Conservation (phyloP, 2,888 invertebrate species). For the Amphipyra berbera region DNA sequence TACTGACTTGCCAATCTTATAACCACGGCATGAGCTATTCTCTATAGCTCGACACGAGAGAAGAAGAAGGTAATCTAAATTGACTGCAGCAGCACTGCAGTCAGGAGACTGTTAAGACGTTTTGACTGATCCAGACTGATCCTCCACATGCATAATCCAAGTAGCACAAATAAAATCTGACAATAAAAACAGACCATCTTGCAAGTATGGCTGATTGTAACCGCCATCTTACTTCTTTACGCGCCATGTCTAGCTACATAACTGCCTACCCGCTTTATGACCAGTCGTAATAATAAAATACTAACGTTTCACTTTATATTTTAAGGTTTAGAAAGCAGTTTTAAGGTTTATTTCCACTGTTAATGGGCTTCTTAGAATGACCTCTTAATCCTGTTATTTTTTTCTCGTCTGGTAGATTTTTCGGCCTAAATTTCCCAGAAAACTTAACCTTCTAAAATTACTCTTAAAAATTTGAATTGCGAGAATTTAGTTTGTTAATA, state of each 20-base stretch:
- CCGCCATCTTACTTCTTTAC: constrained; percentile 52
- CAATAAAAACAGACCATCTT: constrained; percentile 54
- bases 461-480: too few relatives aligned
- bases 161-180: constrained; percentile 41
- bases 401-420: constrained; percentile 5
- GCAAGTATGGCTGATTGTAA: constrained; percentile 35
- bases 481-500: too few relatives aligned
- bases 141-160: constrained; percentile 1
- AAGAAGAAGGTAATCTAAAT: too few relatives aligned
- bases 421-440: background rate
- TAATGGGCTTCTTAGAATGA: constrained; percentile 12
- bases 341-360: constrained; percentile 21
- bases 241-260: constrained; percentile 15
- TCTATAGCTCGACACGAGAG: too few relatives aligned
- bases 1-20: too few relatives aligned
- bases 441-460: too few relatives aligned
- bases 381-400: constrained; percentile 15
- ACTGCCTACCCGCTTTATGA: constrained; percentile 43
- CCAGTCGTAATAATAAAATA: constrained; percentile 48
- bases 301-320: constrained; percentile 34
- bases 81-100: too few relatives aligned
- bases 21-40: too few relatives aligned
- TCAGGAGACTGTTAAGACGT: too few relatives aligned
- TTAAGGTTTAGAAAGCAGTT: constrained; percentile 28
- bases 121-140: background rate